Percentiles rank a stretch among this genome's conserved stretches.
Conservation (phyloP, 2,797 vertebrate species). For the Clamator glandarius region DNA sequence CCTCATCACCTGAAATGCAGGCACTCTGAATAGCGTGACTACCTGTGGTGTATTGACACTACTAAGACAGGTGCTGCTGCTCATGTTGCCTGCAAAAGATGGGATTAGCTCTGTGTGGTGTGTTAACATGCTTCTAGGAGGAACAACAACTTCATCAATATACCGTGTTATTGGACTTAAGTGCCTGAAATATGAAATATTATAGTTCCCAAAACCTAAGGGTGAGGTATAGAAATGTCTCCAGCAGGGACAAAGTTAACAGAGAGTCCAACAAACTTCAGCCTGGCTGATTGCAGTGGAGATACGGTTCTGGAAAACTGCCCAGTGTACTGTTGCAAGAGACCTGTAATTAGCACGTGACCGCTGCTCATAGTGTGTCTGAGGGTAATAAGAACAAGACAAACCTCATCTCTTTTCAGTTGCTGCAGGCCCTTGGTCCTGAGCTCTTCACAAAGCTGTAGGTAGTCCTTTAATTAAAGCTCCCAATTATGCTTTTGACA, state of each 20-base stretch:
- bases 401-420: slow-evolving; percentile 4
- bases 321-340: not conserved
- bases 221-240: not conserved
- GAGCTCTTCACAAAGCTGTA: not conserved
- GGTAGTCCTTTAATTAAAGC: slow-evolving; percentile 6
- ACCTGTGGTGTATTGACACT: not conserved
- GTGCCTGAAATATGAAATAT: not conserved
- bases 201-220: not conserved
- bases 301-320: slow-evolving; percentile 26
- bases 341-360: not conserved
- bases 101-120: not conserved
- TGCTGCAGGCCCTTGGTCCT: slow-evolving; percentile 20
- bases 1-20: not conserved
- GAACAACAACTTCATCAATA: not conserved
- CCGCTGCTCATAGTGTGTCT: rapidly evolving
- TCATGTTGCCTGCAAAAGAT: not conserved
- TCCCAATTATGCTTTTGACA: slow-evolving; percentile 9
- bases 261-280: not conserved
- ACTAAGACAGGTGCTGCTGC: not conserved
- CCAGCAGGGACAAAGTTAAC: not conserved
- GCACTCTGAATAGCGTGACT: not conserved
- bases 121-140: not conserved
- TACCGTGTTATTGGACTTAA: not conserved
- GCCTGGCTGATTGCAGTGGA: slow-evolving; percentile 11
- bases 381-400: not conserved